These are phyloP conservation scores for Orthosia cruda DNA, from an alignment of 2,888 invertebrate genomes.

Conservation along the genomic window DNA sequence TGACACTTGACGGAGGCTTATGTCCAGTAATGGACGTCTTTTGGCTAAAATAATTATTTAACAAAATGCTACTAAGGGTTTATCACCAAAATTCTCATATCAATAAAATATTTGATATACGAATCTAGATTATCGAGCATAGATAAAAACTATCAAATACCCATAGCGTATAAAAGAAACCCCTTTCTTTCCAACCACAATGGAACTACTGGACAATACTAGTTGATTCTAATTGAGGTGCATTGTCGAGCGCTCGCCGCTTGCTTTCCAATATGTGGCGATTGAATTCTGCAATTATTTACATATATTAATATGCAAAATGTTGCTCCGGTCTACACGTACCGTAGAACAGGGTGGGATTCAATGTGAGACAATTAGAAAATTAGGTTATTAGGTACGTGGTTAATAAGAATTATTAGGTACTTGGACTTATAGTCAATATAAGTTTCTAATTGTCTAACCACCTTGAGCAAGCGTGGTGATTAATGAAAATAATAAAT, in stretches of 20 bases:
- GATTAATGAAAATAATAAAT: too few species aligned
- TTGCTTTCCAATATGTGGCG: conserved; percentile 73
- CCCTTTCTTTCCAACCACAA: conserved; percentile 43
- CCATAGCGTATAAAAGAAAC: conserved; percentile 13
- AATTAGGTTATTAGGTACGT: too few species aligned
- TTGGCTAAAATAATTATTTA: background rate
- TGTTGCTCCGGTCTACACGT: conserved; percentile 56
- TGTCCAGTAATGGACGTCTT: background rate
- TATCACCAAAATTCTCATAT: too few species aligned
- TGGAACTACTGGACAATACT: conserved; percentile 73
- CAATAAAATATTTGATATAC: background rate
- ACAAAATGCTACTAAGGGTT: background rate
- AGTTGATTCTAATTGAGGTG: conserved; percentile 82
- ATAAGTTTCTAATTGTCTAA: too few species aligned
- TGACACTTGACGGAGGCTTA: background rate
- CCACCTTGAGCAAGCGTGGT: too few species aligned
- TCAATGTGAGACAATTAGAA: background rate
- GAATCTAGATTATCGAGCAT: background rate
- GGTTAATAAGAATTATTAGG: too few species aligned
- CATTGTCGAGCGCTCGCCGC: conserved; percentile 74
- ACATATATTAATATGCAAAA: conserved; percentile 85
- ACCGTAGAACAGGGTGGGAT: background rate
- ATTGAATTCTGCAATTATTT: conserved; percentile 80
- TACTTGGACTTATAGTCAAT: too few species aligned
- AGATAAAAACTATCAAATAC: background rate